A percentile compares a stretch with the other conserved stretches of the same genome.
Evolutionary conservation across 1,140 invertebrate genomes (phyloP).

Genomic region (Saxidomus purpurata): DNA sequence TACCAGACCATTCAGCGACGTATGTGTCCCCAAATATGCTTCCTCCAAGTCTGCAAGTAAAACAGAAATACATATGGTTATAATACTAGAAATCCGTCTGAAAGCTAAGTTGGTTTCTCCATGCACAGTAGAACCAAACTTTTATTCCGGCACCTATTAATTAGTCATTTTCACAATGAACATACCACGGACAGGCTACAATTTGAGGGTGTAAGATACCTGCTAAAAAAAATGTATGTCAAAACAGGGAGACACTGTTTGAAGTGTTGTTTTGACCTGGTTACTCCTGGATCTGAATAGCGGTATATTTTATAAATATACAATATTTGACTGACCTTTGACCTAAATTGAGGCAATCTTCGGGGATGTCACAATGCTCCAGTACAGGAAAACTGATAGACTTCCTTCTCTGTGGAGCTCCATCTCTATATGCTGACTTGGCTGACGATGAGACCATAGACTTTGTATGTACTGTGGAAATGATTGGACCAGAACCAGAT

Average conservation of each 20-base stretch:
- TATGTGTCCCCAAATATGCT: conserved; percentile 84
- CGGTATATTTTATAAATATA: too few relatives aligned
- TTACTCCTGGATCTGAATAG: too few relatives aligned
- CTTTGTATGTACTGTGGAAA: conserved; percentile 62
- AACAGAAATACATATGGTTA: background rate
- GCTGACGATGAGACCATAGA: conserved; percentile 26
- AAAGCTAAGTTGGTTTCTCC: too few relatives aligned
- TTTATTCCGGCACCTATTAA: too few relatives aligned
- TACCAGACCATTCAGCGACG: conserved; percentile 79
- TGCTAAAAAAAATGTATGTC: too few relatives aligned
- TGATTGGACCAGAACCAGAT: conserved; percentile 57
- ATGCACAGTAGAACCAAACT: too few relatives aligned
- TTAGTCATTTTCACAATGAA: too few relatives aligned
- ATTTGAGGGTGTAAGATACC: too few relatives aligned
- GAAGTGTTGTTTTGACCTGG: too few relatives aligned
- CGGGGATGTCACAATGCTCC: conserved; percentile 73
- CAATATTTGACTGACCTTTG: conserved; percentile 80
- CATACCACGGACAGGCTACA: too few relatives aligned
- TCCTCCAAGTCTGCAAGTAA: conserved; percentile 80
- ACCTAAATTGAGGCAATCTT: conserved; percentile 70
- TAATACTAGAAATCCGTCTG: too few relatives aligned
- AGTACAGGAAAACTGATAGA: conserved; percentile 67
- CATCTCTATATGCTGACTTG: conserved; percentile 56
- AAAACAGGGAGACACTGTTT: too few relatives aligned
- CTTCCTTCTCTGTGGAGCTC: conserved; percentile 50